These are phyloP conservation scores for Neoascia interrupta DNA, from an alignment of 2,888 invertebrate genomes.

Conservation along the genomic window DNA sequence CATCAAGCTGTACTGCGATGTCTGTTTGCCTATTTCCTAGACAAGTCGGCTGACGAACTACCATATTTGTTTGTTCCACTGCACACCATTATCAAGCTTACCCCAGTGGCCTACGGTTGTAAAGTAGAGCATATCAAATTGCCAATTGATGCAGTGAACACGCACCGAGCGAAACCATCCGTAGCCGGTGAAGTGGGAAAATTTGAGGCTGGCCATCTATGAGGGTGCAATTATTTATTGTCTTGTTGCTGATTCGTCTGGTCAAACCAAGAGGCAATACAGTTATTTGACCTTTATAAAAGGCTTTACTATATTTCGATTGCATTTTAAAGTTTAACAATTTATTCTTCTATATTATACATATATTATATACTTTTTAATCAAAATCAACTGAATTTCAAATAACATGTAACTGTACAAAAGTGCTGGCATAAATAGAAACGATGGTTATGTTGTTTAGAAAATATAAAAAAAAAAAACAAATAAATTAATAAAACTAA, in stretches of 20 bases:
- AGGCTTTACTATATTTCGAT: constrained; percentile 47
- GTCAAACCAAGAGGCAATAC: constrained; percentile 22
- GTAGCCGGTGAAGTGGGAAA: constrained; percentile 76
- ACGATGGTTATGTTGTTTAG: constrained; percentile 57
- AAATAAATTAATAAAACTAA: no score
- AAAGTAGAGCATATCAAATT: constrained; percentile 96
- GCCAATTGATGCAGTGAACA: constrained; percentile 96
- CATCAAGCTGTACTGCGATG: constrained; percentile 98
- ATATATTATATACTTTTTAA: constrained; percentile 19
- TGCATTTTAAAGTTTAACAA: constrained; percentile 60
- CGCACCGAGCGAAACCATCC: constrained; percentile 93
- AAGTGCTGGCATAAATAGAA: constrained; percentile 47
- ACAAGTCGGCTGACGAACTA: constrained; percentile 94
- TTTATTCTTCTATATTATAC: constrained; percentile 46
- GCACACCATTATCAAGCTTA: constrained; percentile 97
- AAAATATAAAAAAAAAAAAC: constrained; percentile 54
- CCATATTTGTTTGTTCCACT: constrained; percentile 94
- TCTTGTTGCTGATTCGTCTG: constrained; percentile 8
- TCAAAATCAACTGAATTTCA: constrained; percentile 50
- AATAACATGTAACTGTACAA: constrained; percentile 31
- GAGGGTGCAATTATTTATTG: constrained; percentile 6
- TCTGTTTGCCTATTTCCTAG: constrained; percentile 97
- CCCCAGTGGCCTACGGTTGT: constrained; percentile 99
- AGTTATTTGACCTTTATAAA: constrained; percentile 17
- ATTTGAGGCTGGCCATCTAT: constrained; percentile 42